Evolutionary conservation across 2,113 vertebrate species (phyloP).

Genomic region (Clarias gariepinus): DNA sequence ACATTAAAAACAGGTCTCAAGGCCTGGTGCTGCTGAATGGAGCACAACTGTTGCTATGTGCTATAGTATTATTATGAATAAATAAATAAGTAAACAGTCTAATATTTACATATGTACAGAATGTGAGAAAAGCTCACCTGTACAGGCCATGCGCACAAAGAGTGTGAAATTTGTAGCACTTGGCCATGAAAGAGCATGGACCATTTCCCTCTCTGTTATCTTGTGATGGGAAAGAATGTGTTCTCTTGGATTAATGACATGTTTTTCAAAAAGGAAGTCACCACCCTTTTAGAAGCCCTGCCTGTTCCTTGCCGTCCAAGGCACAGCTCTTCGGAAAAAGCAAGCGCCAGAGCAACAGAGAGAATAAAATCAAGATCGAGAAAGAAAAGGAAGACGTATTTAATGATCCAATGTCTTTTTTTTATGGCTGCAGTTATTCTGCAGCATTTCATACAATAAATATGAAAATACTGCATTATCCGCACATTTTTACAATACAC

Average conservation of each 20-base stretch:
- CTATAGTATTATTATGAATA: no score
- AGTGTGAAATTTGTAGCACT: slow-evolving; percentile 58
- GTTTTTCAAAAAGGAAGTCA: slow-evolving; percentile 93
- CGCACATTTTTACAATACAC: not conserved
- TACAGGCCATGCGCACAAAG: slow-evolving; percentile 37
- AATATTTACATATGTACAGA: not conserved
- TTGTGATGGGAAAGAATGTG: slow-evolving; percentile 89
- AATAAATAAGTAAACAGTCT: no score
- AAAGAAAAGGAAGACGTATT: slow-evolving; percentile 7
- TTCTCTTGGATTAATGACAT: slow-evolving; percentile 91
- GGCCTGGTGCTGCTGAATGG: not conserved
- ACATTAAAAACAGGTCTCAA: not conserved
- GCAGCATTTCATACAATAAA: not conserved
- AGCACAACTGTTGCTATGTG: not conserved
- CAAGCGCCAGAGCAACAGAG: slow-evolving; percentile 3
- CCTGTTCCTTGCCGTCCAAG: slow-evolving; percentile 76
- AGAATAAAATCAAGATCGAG: not conserved
- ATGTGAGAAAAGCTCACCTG: slow-evolving; percentile 21
- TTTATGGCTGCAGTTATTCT: not conserved
- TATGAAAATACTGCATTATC: not conserved
- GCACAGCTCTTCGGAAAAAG: slow-evolving; percentile 69
- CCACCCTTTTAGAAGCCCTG: slow-evolving; percentile 88
- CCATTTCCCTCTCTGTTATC: slow-evolving; percentile 81
- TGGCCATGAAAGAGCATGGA: slow-evolving; percentile 63
- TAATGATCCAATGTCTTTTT: not conserved